A percentile compares a stretch with the other conserved stretches of the same genome.
phyloP scores from a whole-genome alignment of 2,113 vertebrate genomes.

The Indicator maculatus region DNA sequence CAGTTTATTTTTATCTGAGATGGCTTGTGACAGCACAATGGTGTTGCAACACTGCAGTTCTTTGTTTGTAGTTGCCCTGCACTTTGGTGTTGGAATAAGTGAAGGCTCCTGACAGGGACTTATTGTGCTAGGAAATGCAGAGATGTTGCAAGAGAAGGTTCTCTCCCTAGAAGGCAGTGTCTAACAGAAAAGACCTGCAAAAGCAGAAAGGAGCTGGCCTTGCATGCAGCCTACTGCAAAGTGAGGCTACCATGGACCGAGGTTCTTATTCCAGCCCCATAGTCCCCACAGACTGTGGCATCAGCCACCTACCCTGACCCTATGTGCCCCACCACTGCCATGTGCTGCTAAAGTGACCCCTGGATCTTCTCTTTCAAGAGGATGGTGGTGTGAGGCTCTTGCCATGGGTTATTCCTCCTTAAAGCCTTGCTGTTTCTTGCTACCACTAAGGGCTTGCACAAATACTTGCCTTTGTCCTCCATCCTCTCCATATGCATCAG shows the following conservation, averaged over 20 bases:
- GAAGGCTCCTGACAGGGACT: constrained; percentile 7
- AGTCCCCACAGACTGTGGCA: not conserved
- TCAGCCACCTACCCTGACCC: accelerated
- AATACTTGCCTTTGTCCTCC: not conserved
- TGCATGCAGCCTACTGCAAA: not conserved
- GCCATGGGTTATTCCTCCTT: not conserved
- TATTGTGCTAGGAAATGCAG: not conserved
- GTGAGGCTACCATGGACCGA: accelerated
- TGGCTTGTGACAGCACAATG: not conserved
- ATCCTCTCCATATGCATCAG: not conserved
- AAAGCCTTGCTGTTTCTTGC: not conserved
- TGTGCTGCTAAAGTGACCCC: accelerated
- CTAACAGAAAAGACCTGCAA: not conserved
- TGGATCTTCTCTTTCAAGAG: not conserved
- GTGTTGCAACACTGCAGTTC: constrained; percentile 5
- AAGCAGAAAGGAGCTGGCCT: not conserved
- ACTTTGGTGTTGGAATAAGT: not conserved
- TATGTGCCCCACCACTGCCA: accelerated
- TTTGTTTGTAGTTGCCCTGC: constrained; percentile 19
- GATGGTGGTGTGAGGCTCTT: not conserved
- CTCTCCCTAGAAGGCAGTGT: not conserved
- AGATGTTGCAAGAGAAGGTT: not conserved
- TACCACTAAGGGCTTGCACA: not conserved
- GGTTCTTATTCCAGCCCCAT: not conserved
- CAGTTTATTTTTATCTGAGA: constrained; percentile 38